Evolutionary conservation across 2,113 vertebrate genomes (phyloP), one percentile per base, ranked within the genome.

Genomic region (Dolichallabes microphthalmus): DNA sequence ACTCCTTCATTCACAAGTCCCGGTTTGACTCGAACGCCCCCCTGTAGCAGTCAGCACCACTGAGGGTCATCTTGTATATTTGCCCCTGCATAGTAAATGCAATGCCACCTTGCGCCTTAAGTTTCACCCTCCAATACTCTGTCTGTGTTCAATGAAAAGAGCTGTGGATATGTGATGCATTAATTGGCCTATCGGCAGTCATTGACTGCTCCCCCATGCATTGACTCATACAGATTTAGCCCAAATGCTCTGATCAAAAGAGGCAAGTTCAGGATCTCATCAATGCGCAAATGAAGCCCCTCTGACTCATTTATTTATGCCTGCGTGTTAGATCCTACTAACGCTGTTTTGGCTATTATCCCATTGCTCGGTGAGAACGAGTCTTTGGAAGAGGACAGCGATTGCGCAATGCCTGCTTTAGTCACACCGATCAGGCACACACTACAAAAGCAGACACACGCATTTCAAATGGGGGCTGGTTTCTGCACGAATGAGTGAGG

Each of bases 301-400:
- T 86, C 88, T 94, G 93, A 94, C 92, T 95, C 94, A 94, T 92
- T 90, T 93, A 92, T 94, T 94, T 94, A 94, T 94, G 91, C 93
- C 93, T 90, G 92, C 88, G 91, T 89, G 93, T 94, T 94, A 92
- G 92, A 92, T 94, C 91, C 89, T 89, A 89, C 92, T 92, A 92
- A 92, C 92, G 92, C 90, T 86, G 91, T 91, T 93, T 92, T 85
- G 92, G 91, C 93, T 92, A 93, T 93, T 93, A 94, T 94, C 92
- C 92, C 91, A 93, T 93, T 91, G 91, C 89, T 80, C 91, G 87
- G 87, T 92, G 91, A 83, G 85, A 92, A 92, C 88, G 91, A 92
- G 91, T 92, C 92, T 93, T 69, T 79, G 50, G 80, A 85, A 89
- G 91, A 92, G 91, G 91, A 92, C 92, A 91, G 92, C 91, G 90